A percentile compares a stretch with the other conserved stretches of the same genome.
Conservation (phyloP, 2,888 invertebrate genomes). For the Cephus spinipes region DNA sequence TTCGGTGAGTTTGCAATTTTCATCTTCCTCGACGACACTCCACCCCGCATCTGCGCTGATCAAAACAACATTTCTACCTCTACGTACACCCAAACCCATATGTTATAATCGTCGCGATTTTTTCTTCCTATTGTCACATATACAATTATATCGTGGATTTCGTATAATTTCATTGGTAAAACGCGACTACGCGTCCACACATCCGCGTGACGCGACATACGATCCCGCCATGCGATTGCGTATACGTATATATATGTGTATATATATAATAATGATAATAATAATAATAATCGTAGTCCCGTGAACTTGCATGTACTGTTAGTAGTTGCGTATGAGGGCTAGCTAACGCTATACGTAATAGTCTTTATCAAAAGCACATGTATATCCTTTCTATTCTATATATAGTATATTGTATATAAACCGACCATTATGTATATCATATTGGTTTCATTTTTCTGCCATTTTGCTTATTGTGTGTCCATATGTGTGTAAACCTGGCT, state of each 20-base stretch:
- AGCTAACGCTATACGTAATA: conserved; percentile 57
- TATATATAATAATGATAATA: no score
- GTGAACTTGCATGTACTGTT: conserved; percentile 26
- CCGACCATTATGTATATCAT: conserved; percentile 45
- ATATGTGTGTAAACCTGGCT: conserved; percentile 15
- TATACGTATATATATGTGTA: conserved; percentile 5
- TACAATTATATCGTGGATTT: conserved; percentile 35
- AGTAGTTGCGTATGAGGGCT: conserved; percentile 34
- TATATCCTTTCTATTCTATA: conserved; percentile 60
- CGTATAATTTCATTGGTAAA: conserved; percentile 16
- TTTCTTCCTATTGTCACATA: conserved; percentile 32
- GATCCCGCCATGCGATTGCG: conserved; percentile 3
- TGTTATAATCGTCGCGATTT: background rate
- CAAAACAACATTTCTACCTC: background rate
- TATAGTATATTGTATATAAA: conserved; percentile 48
- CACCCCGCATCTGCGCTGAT: no score
- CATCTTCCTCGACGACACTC: background rate
- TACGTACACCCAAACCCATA: background rate
- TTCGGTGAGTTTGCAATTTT: conserved; percentile 43
- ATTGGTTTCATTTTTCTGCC: conserved; percentile 27
- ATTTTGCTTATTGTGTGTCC: conserved; percentile 21
- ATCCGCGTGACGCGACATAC: background rate
- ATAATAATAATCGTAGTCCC: background rate
- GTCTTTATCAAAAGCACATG: conserved; percentile 65
- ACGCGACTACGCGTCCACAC: background rate